A percentile compares a stretch with the other conserved stretches of the same genome.
These are phyloP conservation scores for Halesus radiatus DNA, from an alignment of 1,140 invertebrate species.

Conservation along the genomic window DNA sequence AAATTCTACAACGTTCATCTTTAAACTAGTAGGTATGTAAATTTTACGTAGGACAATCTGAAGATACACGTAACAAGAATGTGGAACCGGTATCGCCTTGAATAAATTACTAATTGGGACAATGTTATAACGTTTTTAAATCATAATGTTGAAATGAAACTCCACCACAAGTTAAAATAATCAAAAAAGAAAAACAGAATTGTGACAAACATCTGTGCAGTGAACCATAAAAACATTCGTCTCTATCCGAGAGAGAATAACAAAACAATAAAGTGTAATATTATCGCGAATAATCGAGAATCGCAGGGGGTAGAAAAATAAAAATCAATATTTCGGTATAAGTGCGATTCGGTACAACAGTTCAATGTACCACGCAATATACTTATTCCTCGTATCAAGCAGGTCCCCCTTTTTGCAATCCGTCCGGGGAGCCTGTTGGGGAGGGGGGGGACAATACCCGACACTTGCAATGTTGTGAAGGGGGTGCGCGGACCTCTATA, in stretches of 20 bases:
- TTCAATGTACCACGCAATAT: slow-evolving; percentile 56
- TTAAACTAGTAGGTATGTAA: no score
- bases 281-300: neutral
- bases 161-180: no score
- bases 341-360: slow-evolving; percentile 30
- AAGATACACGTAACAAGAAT: no score
- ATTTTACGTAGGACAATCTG: no score
- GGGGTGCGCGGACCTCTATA: neutral
- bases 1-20: no score
- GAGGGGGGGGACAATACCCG: slow-evolving; percentile 13
- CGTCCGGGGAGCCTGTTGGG: neutral
- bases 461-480: slow-evolving; percentile 33
- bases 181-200: no score
- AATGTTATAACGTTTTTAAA: no score
- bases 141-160: no score
- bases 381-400: slow-evolving; percentile 57
- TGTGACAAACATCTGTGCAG: no score
- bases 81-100: no score
- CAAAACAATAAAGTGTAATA: slow-evolving; percentile 16
- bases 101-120: no score
- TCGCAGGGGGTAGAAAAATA: neutral
- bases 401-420: slow-evolving; percentile 57
- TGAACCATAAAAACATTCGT: no score
- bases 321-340: slow-evolving; percentile 47
- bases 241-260: neutral